phyloP scores from a whole-genome alignment of 2,888 invertebrate genomes.

The Drosophila glabriapex region DNA sequence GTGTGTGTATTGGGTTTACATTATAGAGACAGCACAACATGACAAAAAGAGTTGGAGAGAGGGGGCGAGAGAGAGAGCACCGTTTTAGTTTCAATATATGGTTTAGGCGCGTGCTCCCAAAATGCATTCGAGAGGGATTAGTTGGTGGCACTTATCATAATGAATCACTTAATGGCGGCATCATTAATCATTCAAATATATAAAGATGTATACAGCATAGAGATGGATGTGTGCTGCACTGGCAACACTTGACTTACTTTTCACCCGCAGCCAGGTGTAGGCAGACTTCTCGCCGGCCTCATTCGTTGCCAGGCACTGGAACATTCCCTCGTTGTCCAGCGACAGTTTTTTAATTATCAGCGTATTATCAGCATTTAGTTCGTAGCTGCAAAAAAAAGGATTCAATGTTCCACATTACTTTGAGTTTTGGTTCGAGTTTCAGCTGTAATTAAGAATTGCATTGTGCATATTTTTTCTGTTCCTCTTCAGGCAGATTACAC shows the following conservation, averaged over 20 bases:
- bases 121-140: slow-evolving; percentile 18
- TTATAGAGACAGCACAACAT: slow-evolving; percentile 24
- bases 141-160: slow-evolving; percentile 13
- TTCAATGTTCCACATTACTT: neutral
- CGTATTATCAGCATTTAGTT: slow-evolving; percentile 93
- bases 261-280: slow-evolving; percentile 96
- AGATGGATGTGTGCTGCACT: too few relatives aligned
- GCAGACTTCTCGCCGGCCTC: slow-evolving; percentile 95
- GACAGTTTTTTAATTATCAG: slow-evolving; percentile 92
- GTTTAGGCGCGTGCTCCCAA: slow-evolving; percentile 25
- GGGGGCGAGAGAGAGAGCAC: slow-evolving; percentile 27
- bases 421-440: neutral
- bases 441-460: neutral
- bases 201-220: neutral
- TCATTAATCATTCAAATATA: neutral
- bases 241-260: slow-evolving; percentile 91
- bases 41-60: slow-evolving; percentile 3
- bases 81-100: slow-evolving; percentile 34
- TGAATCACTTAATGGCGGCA: neutral
- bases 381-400: slow-evolving; percentile 87
- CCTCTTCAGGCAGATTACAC: neutral
- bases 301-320: slow-evolving; percentile 96
- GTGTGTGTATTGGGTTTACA: neutral
- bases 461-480: too few relatives aligned
- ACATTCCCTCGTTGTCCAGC: slow-evolving; percentile 96